Conservation (phyloP, 2,797 vertebrate species). For the Anas georgica region DNA sequence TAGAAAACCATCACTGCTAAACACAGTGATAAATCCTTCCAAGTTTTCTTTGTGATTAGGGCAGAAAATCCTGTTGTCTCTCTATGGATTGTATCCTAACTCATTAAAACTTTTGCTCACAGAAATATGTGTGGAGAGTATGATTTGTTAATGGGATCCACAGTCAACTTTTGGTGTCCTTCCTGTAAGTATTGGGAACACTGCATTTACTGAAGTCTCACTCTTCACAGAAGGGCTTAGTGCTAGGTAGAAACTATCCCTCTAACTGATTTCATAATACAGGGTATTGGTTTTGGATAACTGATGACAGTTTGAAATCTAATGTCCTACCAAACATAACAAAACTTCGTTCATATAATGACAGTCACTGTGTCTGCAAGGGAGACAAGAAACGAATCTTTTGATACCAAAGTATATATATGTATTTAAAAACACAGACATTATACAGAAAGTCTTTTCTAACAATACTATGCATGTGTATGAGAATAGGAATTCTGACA, state of each 20-base stretch:
- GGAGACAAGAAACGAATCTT: neutral
- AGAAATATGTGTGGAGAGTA: neutral
- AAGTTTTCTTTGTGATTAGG: neutral
- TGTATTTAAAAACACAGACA: neutral
- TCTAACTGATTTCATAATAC: slow-evolving; percentile 2
- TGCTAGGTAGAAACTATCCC: slow-evolving; percentile 13
- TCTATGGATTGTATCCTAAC: neutral
- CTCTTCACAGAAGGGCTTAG: neutral
- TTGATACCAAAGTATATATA: neutral
- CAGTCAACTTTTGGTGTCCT: neutral
- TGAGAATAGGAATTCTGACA: neutral
- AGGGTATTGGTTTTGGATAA: slow-evolving; percentile 38
- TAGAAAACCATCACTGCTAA: neutral
- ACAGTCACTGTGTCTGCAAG: neutral
- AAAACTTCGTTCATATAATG: neutral
- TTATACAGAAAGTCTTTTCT: neutral
- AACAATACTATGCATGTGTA: neutral
- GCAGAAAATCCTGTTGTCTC: neutral
- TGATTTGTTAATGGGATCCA: neutral
- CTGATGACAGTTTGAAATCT: slow-evolving; percentile 38
- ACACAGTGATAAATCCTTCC: neutral
- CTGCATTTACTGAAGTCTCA: neutral
- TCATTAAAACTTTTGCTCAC: neutral
- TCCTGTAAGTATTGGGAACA: neutral
- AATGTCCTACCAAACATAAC: neutral